phyloP scores from a whole-genome alignment of 2,797 vertebrate genomes.

The Sebastes minor region DNA sequence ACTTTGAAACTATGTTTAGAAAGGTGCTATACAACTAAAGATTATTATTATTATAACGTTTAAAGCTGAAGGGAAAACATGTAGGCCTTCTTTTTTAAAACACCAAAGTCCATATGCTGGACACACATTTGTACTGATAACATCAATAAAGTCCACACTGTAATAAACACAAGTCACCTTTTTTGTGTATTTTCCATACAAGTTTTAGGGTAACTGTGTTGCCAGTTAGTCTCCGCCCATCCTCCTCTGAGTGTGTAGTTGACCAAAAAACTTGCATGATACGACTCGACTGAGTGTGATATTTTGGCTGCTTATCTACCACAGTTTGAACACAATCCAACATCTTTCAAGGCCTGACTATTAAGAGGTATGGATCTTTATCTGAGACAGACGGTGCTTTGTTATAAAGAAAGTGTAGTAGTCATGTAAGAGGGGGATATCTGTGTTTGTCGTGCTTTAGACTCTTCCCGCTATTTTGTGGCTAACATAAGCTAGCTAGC shows the following conservation, averaged over 20 bases:
- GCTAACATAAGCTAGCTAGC: conserved; percentile 47
- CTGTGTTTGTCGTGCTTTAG: conserved; percentile 14
- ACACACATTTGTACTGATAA: not conserved
- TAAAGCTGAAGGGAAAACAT: not conserved
- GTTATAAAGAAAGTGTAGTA: not conserved
- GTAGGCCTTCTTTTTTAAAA: not conserved
- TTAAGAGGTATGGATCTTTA: conserved; percentile 68
- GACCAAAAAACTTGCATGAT: conserved; percentile 84
- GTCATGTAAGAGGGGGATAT: not conserved
- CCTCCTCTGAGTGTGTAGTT: conserved; percentile 67
- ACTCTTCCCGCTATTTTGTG: conserved; percentile 82
- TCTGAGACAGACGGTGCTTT: not conserved
- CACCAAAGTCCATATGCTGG: not conserved
- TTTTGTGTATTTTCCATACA: not conserved
- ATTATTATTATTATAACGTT: not conserved
- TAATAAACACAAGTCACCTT: not conserved
- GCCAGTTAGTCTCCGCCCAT: conserved; percentile 76
- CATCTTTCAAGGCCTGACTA: conserved; percentile 21
- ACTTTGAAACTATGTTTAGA: no score
- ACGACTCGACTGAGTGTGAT: conserved; percentile 67
- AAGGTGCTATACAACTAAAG: no score
- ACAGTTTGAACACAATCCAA: conserved; percentile 31
- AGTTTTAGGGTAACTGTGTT: conserved; percentile 40
- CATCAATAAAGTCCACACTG: no score
- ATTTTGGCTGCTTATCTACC: conserved; percentile 54